phyloP scores from a whole-genome alignment of 1,140 invertebrate species.

The Spodoptera litura region DNA sequence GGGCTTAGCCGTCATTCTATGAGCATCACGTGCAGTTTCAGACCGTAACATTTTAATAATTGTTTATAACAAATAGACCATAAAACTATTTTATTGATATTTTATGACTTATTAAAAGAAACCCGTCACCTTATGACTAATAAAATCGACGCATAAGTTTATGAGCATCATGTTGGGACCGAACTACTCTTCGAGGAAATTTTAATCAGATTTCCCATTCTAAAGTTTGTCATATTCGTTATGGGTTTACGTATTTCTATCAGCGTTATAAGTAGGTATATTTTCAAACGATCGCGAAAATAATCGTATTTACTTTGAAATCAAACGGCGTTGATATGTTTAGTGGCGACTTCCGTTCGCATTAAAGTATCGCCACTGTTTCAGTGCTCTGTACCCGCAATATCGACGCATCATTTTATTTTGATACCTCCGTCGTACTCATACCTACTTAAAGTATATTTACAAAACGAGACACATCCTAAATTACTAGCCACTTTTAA shows the following conservation, averaged over 20 bases:
- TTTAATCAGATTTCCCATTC: conserved; percentile 4
- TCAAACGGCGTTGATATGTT: conserved; percentile 76
- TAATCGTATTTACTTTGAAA: conserved; percentile 79
- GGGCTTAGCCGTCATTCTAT: background rate
- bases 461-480: conserved; percentile 17
- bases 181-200: conserved; percentile 7
- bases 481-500: conserved; percentile 25
- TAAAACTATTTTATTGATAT: conserved; percentile 27
- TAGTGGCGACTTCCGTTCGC: conserved; percentile 74
- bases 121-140: conserved; percentile 25
- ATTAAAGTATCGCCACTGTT: conserved; percentile 55
- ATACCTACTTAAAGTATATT: background rate
- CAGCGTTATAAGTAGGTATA: conserved; percentile 61
- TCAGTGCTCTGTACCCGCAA: conserved; percentile 27
- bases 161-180: background rate
- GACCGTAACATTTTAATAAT: conserved; percentile 34
- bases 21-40: background rate
- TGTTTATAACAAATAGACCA: conserved; percentile 22
- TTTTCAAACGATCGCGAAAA: conserved; percentile 73
- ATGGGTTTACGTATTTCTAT: conserved; percentile 65
- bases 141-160: conserved; percentile 21
- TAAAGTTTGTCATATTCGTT: conserved; percentile 23
- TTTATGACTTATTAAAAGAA: conserved; percentile 27
- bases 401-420: conserved; percentile 45
- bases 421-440: conserved; percentile 23